Conservation (phyloP, 1,140 invertebrate genomes). For the Portunus trituberculatus region DNA sequence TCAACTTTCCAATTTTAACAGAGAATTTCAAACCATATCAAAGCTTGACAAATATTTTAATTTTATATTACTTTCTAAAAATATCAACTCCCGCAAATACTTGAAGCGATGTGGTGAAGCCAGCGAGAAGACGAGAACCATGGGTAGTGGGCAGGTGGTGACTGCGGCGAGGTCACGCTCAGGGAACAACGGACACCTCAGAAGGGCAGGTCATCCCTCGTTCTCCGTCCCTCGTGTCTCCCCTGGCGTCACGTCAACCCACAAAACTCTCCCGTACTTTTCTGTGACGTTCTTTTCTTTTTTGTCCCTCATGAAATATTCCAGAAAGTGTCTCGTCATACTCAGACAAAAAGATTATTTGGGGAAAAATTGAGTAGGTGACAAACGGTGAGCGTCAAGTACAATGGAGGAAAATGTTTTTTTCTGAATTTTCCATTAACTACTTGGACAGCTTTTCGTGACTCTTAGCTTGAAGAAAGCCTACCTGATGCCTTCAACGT, state of each 20-base stretch:
- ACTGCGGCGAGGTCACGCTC: neutral
- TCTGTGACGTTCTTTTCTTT: neutral
- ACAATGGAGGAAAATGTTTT: constrained; percentile 35
- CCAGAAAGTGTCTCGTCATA: constrained; percentile 60
- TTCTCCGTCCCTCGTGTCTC: neutral
- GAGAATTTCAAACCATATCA: no score
- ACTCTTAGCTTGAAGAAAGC: constrained; percentile 41
- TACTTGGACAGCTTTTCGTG: constrained; percentile 42
- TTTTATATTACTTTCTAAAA: no score
- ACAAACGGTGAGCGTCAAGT: constrained; percentile 54
- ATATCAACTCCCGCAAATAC: no score
- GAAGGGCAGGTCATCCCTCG: neutral
- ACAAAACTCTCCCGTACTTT: constrained; percentile 33
- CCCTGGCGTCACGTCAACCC: neutral
- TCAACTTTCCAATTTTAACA: no score
- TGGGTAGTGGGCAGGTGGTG: neutral
- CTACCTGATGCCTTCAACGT: neutral
- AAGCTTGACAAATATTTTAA: no score
- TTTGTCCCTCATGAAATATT: constrained; percentile 51
- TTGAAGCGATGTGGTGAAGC: no score
- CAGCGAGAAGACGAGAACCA: no score
- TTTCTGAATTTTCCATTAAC: constrained; percentile 61
- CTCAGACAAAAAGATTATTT: neutral
- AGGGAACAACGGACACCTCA: neutral
- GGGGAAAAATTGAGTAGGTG: constrained; percentile 30